These are phyloP conservation scores for Lacerta bilineata DNA, from an alignment of 2,797 vertebrate species.

Conservation along the genomic window DNA sequence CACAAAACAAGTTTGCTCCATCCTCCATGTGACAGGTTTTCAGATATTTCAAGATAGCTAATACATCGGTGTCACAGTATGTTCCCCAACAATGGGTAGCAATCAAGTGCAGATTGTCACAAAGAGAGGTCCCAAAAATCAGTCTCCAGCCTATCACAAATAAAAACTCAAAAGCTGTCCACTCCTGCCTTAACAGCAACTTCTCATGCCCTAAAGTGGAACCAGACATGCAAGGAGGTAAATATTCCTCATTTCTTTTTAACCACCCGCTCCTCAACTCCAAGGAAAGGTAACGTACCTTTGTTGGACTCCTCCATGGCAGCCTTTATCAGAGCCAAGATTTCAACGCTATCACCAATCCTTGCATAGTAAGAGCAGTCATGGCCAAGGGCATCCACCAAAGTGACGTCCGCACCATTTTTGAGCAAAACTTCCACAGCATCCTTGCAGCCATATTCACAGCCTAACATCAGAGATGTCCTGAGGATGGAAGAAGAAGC, in stretches of 20 bases:
- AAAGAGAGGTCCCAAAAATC: not conserved
- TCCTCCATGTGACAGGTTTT: no score
- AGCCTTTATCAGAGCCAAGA: conserved; percentile 86
- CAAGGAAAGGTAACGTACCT: conserved; percentile 78
- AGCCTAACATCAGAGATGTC: conserved; percentile 94
- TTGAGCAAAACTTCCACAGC: conserved; percentile 92
- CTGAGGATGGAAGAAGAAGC: conserved; percentile 72
- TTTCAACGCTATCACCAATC: conserved; percentile 91
- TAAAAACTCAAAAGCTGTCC: no score
- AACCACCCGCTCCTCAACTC: not conserved
- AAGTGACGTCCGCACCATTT: conserved; percentile 85
- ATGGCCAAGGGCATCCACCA: conserved; percentile 88
- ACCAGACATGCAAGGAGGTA: no score
- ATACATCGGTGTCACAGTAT: not conserved
- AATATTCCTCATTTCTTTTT: not conserved
- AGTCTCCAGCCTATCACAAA: not conserved
- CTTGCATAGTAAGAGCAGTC: conserved; percentile 93
- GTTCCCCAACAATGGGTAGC: no score
- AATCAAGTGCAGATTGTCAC: no score
- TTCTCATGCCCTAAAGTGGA: not conserved
- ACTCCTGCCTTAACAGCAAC: not conserved
- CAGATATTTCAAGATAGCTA: not conserved
- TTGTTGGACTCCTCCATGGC: conserved; percentile 85
- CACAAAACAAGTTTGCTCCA: no score
- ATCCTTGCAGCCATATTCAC: conserved; percentile 93